Conservation (phyloP, 2,888 invertebrate genomes). For the Sinohyriopsis cumingii region DNA sequence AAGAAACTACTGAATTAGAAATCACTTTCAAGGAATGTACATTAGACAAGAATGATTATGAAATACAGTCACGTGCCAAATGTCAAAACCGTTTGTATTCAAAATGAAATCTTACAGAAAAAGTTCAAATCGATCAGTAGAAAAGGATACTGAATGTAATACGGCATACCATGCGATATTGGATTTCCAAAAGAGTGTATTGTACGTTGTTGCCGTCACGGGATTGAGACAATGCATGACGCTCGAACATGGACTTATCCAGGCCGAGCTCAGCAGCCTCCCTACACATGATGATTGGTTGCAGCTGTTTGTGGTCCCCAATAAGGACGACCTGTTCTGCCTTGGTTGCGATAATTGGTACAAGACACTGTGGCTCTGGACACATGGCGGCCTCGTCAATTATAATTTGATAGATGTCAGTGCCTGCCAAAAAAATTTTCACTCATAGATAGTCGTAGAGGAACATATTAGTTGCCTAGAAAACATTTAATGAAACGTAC, state of each 20-base stretch:
- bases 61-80: no score
- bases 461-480: no score
- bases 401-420: conserved; percentile 43
- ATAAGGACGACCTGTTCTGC: conserved; percentile 61
- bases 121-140: no score
- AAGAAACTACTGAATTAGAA: no score
- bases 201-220: conserved; percentile 25
- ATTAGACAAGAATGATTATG: no score
- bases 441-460: no score
- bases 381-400: conserved; percentile 68
- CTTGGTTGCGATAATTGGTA: conserved; percentile 53
- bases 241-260: conserved; percentile 41
- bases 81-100: no score
- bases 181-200: conserved; percentile 46
- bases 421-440: no score
- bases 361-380: conserved; percentile 61
- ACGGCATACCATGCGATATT: conserved; percentile 55
- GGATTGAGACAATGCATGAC: conserved; percentile 8
- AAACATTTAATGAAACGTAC: no score
- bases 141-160: no score
- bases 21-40: no score
- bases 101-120: no score
- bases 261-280: conserved; percentile 41
- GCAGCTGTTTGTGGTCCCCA: conserved; percentile 66
- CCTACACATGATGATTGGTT: conserved; percentile 57